Evolutionary conservation across 2,113 vertebrate genomes (phyloP).

Genomic region (Coturnix japonica): DNA sequence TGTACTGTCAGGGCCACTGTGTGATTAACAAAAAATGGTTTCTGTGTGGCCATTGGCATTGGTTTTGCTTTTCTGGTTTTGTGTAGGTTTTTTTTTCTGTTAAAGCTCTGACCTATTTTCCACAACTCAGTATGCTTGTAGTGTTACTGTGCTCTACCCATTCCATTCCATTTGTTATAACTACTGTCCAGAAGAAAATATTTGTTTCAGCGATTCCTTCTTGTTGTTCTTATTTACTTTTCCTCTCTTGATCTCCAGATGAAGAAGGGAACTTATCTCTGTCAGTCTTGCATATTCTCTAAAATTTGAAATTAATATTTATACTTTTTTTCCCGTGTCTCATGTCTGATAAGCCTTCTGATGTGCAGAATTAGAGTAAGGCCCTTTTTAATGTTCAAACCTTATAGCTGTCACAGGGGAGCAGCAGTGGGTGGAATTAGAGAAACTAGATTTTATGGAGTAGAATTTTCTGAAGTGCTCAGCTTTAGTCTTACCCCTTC

Average conservation of each 20-base stretch:
- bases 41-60: neutral
- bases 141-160: neutral
- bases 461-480: neutral
- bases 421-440: neutral
- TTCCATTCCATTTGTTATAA: neutral
- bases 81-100: neutral
- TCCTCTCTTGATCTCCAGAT: neutral
- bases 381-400: conserved; percentile 1
- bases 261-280: neutral
- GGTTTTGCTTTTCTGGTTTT: neutral
- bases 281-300: neutral
- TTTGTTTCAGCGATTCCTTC: neutral
- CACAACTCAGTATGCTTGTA: neutral
- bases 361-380: neutral
- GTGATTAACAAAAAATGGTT: neutral
- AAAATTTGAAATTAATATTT: conserved; percentile 6
- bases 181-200: neutral
- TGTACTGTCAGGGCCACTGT: neutral
- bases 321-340: neutral
- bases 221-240: neutral
- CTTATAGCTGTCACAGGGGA: neutral
- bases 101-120: neutral
- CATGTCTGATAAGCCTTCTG: neutral
- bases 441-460: neutral
- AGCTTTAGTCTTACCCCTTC: neutral